Evolutionary conservation across 2,113 vertebrate genomes (phyloP).

Genomic region (Tetrao urogallus): DNA sequence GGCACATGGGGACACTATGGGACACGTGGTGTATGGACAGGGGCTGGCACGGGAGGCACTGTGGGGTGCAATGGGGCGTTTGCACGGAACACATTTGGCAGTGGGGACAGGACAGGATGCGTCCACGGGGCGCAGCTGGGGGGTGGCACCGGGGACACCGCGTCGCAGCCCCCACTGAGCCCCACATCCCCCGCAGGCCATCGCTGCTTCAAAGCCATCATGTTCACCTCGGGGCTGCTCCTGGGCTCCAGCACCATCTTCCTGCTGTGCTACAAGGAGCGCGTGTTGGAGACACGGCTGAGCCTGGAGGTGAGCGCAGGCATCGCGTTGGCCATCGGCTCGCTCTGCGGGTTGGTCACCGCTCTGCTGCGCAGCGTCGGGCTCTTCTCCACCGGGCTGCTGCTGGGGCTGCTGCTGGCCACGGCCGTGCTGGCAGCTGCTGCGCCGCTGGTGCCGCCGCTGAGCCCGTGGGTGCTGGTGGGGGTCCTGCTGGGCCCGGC

Average conservation of each 20-base stretch:
- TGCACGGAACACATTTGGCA: neutral
- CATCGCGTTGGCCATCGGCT: conserved; percentile 88
- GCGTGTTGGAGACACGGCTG: conserved; percentile 87
- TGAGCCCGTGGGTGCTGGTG: conserved; percentile 87
- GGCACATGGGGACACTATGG: neutral
- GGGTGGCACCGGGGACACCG: neutral
- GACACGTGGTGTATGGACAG: no score
- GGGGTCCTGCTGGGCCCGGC: conserved; percentile 83
- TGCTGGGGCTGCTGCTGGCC: conserved; percentile 86
- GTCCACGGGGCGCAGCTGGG: no score
- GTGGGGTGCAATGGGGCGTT: neutral
- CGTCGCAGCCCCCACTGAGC: neutral
- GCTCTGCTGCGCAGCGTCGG: conserved; percentile 90
- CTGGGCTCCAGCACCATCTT: conserved; percentile 89
- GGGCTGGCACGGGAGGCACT: no score
- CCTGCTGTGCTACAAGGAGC: conserved; percentile 89
- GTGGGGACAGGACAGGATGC: neutral
- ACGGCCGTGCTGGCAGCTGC: conserved; percentile 79
- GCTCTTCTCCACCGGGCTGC: conserved; percentile 90
- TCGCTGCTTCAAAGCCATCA: conserved; percentile 91
- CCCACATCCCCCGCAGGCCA: conserved; percentile 76
- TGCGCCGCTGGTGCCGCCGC: conserved; percentile 83
- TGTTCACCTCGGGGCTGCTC: conserved; percentile 91
- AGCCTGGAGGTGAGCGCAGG: conserved; percentile 88
- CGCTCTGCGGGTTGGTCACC: conserved; percentile 89